These are phyloP conservation scores for Caranx melampygus DNA, from an alignment of 2,113 vertebrate species.

Conservation along the genomic window DNA sequence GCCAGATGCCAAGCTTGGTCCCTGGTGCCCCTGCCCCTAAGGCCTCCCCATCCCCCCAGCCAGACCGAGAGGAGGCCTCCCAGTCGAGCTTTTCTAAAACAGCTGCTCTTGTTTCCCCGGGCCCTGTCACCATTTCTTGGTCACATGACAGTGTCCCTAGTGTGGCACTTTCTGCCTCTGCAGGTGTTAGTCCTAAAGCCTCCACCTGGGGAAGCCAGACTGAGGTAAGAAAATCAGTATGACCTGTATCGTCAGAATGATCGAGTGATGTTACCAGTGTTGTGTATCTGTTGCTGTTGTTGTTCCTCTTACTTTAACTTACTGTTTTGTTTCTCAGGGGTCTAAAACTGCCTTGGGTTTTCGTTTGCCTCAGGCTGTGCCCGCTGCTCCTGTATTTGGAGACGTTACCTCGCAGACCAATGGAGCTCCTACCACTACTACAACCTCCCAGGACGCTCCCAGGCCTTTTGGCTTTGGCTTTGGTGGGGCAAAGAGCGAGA, in stretches of 20 bases:
- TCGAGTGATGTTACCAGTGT: not conserved
- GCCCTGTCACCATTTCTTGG: constrained; percentile 86
- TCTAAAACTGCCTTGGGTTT: constrained; percentile 87
- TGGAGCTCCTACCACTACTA: constrained; percentile 85
- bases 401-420: constrained; percentile 89
- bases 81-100: constrained; percentile 84
- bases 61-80: constrained; percentile 86
- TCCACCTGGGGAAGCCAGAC: constrained; percentile 83
- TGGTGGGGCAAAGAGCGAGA: constrained; percentile 84
- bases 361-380: constrained; percentile 83
- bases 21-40: constrained; percentile 84
- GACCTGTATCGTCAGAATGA: not conserved
- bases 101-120: constrained; percentile 84
- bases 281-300: not conserved
- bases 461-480: constrained; percentile 91
- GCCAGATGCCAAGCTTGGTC: constrained; percentile 86
- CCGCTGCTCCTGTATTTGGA: constrained; percentile 86
- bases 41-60: constrained; percentile 80
- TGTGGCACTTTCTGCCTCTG: constrained; percentile 80
- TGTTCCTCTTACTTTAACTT: not conserved
- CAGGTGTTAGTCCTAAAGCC: constrained; percentile 85
- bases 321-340: constrained; percentile 82
- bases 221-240: constrained; percentile 88
- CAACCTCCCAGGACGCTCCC: constrained; percentile 84
- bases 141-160: constrained; percentile 83